These are phyloP conservation scores for Eurypyga helias DNA, from an alignment of 2,113 vertebrate species.

Conservation along the genomic window DNA sequence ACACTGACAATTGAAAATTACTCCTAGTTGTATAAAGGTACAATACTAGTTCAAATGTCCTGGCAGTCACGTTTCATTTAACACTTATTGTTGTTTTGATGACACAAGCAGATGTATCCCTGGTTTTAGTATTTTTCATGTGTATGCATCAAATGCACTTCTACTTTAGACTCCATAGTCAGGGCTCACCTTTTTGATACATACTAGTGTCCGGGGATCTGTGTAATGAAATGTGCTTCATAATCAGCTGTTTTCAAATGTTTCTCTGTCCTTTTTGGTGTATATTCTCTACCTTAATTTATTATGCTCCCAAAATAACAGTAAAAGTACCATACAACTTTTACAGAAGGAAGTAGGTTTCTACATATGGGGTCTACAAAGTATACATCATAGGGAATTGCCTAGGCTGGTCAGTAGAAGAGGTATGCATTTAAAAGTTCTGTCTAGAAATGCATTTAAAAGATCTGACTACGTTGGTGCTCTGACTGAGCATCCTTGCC, in stretches of 20 bases:
- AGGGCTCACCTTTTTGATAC: background rate
- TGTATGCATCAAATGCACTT: background rate
- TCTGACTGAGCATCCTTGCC: background rate
- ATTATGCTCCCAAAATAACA: background rate
- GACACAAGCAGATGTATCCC: background rate
- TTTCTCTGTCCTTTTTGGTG: background rate
- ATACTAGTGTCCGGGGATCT: background rate
- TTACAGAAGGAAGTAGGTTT: background rate
- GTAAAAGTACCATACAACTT: background rate
- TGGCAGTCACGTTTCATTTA: background rate
- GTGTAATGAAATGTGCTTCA: background rate
- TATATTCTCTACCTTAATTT: background rate
- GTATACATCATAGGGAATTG: background rate
- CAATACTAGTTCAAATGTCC: background rate
- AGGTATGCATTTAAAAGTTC: background rate
- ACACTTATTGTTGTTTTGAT: background rate
- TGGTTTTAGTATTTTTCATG: background rate
- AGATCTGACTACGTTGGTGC: background rate
- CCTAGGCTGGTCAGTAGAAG: background rate
- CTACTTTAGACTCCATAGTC: background rate
- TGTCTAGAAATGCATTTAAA: fast-evolving
- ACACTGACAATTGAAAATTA: background rate
- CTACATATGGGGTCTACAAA: background rate
- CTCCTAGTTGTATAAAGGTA: background rate
- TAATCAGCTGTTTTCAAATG: background rate